These are phyloP conservation scores for Pollenia angustigena DNA, from an alignment of 2,888 invertebrate species.

Conservation along the genomic window DNA sequence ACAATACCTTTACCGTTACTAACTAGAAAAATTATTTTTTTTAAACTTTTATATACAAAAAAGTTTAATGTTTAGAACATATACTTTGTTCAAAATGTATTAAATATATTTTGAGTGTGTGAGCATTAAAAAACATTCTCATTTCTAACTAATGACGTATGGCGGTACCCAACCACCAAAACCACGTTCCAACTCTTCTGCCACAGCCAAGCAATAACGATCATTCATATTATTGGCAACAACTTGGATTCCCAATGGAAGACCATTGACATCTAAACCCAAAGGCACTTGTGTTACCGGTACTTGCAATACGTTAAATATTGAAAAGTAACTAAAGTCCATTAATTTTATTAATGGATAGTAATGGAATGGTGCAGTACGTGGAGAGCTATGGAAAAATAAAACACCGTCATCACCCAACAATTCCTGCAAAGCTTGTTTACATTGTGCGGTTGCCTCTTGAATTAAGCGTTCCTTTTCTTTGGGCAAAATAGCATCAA, in stretches of 20 bases:
- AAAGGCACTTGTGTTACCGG: slow-evolving; percentile 92
- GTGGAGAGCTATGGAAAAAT: slow-evolving; percentile 92
- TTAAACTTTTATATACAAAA: no score
- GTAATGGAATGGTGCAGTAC: slow-evolving; percentile 92
- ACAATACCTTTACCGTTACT: no score
- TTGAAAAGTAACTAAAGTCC: slow-evolving; percentile 93
- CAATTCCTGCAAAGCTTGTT: slow-evolving; percentile 87
- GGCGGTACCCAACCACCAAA: slow-evolving; percentile 96
- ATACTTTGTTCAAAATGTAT: no score
- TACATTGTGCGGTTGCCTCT: slow-evolving; percentile 86
- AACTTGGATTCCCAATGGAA: slow-evolving; percentile 95
- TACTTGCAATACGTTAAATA: slow-evolving; percentile 93
- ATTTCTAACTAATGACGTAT: slow-evolving; percentile 79
- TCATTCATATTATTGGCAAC: slow-evolving; percentile 93
- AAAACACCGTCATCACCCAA: slow-evolving; percentile 92
- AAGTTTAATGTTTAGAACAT: no score
- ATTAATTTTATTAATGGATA: slow-evolving; percentile 90
- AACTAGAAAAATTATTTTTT: no score
- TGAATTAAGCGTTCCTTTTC: slow-evolving; percentile 88
- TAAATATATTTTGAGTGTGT: background rate
- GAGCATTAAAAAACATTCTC: slow-evolving; percentile 51
- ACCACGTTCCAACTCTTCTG: slow-evolving; percentile 92
- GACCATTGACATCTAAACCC: slow-evolving; percentile 91
- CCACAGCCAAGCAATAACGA: slow-evolving; percentile 93
- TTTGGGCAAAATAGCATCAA: slow-evolving; percentile 88